Base-by-base conservation (phyloP, 30 jellyfish, hydroid and myxozoan genomes). In the Chironex yamaguchii region DNA sequence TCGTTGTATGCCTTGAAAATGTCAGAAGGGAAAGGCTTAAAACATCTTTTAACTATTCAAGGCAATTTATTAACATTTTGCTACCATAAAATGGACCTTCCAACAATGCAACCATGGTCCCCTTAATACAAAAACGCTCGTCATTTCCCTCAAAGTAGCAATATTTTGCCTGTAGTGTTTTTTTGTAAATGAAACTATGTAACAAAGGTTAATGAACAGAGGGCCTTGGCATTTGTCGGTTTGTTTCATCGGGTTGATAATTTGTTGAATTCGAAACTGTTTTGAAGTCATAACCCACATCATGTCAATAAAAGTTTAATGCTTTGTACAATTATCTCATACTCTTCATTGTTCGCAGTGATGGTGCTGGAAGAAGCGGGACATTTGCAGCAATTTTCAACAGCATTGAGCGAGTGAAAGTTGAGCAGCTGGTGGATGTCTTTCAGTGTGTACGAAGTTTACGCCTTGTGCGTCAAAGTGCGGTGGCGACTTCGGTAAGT, bases 361-460 rank as follows among this genome's bases (percentile, higher is more conserved):
- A 91, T 64, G 98, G 91, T 24, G 89, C 86, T 35, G 96, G 98
- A 12, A 92, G 98, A 0, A 85, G 98, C 49, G 98, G 98, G n/a
- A 76, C 98, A 25, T 85, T 91, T 52, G 67, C 86, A 24, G 83
- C 98, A 24, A 71, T 91, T 25, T 91, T 84, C 88, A 91, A 91
- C 89, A 69, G 96, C 31, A 91, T 92, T 52, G 98, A 91, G 42
- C 90, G 98, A 12, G 89, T 91, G 65, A 91, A 91, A 42, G 95
- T 83, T 2, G 98, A 91, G 31, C 98, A 91, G 52, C 73, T 91
- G 26, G 62, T 91, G 21, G 98, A 91, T 34, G 96, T 91, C 29
- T 70, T 91, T 48, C 98, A 91, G 70, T 90, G 96, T 34, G 96
- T 91, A 0, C 89, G 98, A 28, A 68, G 90, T 3, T 63, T 91